Base-by-base conservation (phyloP, 2,113 vertebrate genomes). In the Limanda limanda region DNA sequence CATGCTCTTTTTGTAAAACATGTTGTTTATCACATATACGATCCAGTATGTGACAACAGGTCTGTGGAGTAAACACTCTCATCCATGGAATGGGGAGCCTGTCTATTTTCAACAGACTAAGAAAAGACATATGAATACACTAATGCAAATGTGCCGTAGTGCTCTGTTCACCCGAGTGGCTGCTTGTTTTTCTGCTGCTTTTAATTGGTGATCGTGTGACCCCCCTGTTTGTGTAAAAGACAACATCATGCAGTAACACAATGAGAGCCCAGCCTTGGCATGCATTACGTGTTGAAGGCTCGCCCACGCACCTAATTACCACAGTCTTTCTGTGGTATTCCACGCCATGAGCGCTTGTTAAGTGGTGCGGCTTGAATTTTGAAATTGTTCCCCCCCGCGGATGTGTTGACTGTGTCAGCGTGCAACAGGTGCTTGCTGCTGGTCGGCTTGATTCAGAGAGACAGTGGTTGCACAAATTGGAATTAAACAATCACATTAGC, bases 191-290 rank as follows among this genome's bases (percentile, higher is more conserved):
- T 51, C 58, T 74, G 67, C 58, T 57, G 59, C 74, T 82, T 72
- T 83, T 87, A 91, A 92, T 87, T 89, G 87, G 51, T 47, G 81
- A 84, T 76, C 67, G 42, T 31, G 27, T 83, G 81, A 31, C 90
- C 79, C 86, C 86, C 58, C 24, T 64, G 76, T 62, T 81, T 76
- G 73, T 79, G 47, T 57, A 74, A 79, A 62, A 76, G 51, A 82
- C 62, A 78, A 59, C 62, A 61, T 2, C 62, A 61, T 2, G 20
- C 68, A 69, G 64, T 24, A 67, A 79, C 73, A 83, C 74, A 79
- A 58, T 64, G 58, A 54, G 55, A 78, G 79, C 60, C 58, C 60
- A 74, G 76, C 84, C 61, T 68, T 74, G 68, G 68, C 62, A 69
- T 77, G 74, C 82, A 76, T 72, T 68, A 79, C 69, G 76, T 75